Conservation (phyloP, 2,113 vertebrate species). For the Ceuthmochares aereus region DNA sequence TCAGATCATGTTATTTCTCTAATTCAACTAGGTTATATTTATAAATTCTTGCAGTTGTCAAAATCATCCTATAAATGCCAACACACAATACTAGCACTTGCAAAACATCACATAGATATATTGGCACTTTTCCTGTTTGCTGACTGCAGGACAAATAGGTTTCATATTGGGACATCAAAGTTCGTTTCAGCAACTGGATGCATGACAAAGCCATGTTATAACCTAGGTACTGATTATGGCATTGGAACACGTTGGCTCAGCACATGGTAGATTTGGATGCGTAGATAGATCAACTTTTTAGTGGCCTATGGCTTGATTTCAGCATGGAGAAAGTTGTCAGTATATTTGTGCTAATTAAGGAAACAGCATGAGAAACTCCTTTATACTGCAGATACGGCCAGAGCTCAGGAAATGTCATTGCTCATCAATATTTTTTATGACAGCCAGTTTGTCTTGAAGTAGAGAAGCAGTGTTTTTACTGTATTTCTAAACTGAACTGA, state of each 20-base stretch:
- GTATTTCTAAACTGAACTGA: neutral
- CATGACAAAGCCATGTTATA: slow-evolving; percentile 58
- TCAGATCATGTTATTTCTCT: neutral
- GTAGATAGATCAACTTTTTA: slow-evolving; percentile 33
- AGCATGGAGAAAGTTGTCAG: slow-evolving; percentile 32
- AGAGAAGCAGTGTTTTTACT: neutral
- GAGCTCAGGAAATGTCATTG: slow-evolving; percentile 16
- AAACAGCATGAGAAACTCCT: slow-evolving; percentile 25
- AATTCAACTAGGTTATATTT: neutral
- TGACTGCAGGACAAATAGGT: slow-evolving; percentile 53
- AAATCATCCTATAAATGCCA: slow-evolving; percentile 15
- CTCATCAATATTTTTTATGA: neutral
- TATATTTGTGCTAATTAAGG: slow-evolving; percentile 51
- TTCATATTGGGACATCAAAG: slow-evolving; percentile 59
- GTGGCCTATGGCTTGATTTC: slow-evolving; percentile 55
- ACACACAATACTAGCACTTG: neutral
- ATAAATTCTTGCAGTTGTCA: neutral
- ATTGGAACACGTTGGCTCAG: slow-evolving; percentile 47
- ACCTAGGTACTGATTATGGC: slow-evolving; percentile 34
- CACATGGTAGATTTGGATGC: slow-evolving; percentile 9
- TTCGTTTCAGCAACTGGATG: slow-evolving; percentile 46
- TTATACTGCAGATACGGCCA: slow-evolving; percentile 9
- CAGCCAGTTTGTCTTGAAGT: neutral
- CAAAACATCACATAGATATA: neutral
- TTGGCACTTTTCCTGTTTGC: slow-evolving; percentile 41